Base-by-base conservation (phyloP, 2,113 vertebrate genomes). In the Semicossyphus pulcher region DNA sequence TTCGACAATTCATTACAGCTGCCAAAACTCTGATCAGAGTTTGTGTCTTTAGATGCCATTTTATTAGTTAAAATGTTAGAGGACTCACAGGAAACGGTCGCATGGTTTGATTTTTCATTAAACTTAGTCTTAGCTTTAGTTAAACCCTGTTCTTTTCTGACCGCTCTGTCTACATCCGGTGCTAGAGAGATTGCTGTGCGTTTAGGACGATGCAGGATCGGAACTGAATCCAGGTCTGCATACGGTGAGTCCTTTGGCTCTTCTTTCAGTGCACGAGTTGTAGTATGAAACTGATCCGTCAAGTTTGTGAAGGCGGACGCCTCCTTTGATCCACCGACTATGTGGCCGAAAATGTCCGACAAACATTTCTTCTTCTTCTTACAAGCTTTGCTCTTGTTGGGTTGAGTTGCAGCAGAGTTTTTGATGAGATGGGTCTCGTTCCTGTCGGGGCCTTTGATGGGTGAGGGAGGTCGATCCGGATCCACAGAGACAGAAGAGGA, bases 141-240 rank as follows among this genome's bases (percentile, higher is more conserved):
- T 23, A 56, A 47, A 59, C 63, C 72, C 8, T 21, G 66, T 62
- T 86, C 73, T 51, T 64, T 80, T 44, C 52, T 51, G 26, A 57
- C n/a, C 14, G 32, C 21, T 37, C 36, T 45, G 25, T 68, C 49
- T 6, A 23, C 23, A 9, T 81, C 75, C 14, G 16, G 49, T 41
- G 59, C 2, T 0, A 74, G 64, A 34, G 87, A 73, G 18, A 80
- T 26, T 1, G 90, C 66, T 4, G 84, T 74, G 36, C 89, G 92
- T 86, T 94, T 94, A 1, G 92, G 90, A 42, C 93, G 92, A 49
- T 91, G 84, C 37, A 93, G 90, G 72, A 89, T 84, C 0, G 93
- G 93, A 60, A 94, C 87, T 0, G 92, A 86, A 64, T 94, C 92
- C 36, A 93, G 90, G 72, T 94, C 91, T 14, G 89, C 75, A 56